Conservation (phyloP, 1,140 invertebrate genomes). For the Drosophila burlai region DNA sequence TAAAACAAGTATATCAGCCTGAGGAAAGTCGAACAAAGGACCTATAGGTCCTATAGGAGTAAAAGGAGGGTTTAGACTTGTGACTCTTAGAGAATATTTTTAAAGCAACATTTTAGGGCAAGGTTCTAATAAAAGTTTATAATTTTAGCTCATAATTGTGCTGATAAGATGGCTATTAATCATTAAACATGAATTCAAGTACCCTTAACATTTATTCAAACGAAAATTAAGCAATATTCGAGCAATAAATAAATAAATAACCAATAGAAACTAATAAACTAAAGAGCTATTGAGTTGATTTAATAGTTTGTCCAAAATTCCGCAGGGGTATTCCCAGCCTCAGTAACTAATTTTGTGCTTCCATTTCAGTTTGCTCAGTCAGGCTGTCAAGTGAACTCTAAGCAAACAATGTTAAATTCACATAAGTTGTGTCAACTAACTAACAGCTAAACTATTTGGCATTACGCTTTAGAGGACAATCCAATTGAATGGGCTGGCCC, state of each 20-base stretch:
- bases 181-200: not conserved
- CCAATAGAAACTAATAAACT: not conserved
- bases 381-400: constrained; percentile 15
- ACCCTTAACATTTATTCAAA: not conserved
- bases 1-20: constrained; percentile 18
- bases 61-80: not conserved
- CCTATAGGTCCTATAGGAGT: not conserved
- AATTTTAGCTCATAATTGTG: not conserved
- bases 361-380: constrained; percentile 20
- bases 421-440: constrained; percentile 59
- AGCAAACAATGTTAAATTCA: constrained; percentile 50
- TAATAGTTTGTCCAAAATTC: not conserved
- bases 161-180: not conserved
- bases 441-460: constrained; percentile 56
- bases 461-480: constrained; percentile 41
- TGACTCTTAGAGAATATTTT: not conserved
- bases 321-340: not conserved
- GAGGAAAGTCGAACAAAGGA: constrained; percentile 13
- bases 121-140: not conserved
- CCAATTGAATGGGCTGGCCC: constrained; percentile 31
- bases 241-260: not conserved
- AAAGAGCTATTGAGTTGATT: not conserved
- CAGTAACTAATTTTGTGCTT: not conserved
- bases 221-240: not conserved
- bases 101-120: not conserved